Evolutionary conservation across 2,797 vertebrate genomes (phyloP), one percentile per base, ranked within the genome.

Genomic region (Falco novaeseelandiae): DNA sequence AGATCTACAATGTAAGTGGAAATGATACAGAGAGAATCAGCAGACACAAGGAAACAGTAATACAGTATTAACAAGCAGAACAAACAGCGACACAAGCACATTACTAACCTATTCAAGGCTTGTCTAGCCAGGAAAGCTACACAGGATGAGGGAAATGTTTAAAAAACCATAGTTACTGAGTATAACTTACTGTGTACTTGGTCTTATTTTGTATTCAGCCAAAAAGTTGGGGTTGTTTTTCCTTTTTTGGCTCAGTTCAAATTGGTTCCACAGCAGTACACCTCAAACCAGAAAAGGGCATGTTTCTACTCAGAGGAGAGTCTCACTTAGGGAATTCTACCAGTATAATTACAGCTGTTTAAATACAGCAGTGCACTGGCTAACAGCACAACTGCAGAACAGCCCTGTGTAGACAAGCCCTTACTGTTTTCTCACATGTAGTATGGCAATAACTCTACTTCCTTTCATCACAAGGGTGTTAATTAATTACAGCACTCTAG

Each of bases 291-390:
- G 79, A 63, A 83, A 85, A 80, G 44, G 14, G 21, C 48, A 80
- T 40, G 34, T 74, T 97, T 91, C 55, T 80, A 19, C n/a, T 74
- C 51, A 74, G 38, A 84, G 32, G 14, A 65, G 26, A 89, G 44
- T 86, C 57, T 93, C 38, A 62, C 40, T 26, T 26, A 55, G 67
- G 52, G 57, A 87, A 80, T 62, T 92, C 84, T 67, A 87, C 25
- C 30, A 71, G 52, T 48, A 9, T 83, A 91, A 96, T 83, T 90
- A 87, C 55, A 87, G 83, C 55, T 89, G 63, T 66, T 92, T 80
- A 93, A 95, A 93, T 66, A 87, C 6, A 87, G 80, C 46, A 80
- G 20, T 46, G 10, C 27, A 72, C 29, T 54, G 42, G 29, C 77
- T 51, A 83, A 70, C 46, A 78, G 57, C 40, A 87, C 38, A 90